These are phyloP conservation scores for Elanus axillaris DNA, from an alignment of 2,113 vertebrate species.

Conservation along the genomic window DNA sequence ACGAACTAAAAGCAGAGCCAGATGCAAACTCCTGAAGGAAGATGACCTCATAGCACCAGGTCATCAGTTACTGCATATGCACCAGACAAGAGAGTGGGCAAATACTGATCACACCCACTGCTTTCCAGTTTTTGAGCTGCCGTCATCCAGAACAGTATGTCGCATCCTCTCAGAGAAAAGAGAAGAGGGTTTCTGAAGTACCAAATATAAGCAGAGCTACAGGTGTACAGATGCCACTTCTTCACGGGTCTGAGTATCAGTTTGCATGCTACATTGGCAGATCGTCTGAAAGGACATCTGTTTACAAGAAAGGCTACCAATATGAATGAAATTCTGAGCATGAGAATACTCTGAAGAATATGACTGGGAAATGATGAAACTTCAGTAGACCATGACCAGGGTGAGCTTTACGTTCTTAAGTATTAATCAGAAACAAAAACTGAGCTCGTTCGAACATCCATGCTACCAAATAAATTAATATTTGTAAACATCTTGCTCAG, in stretches of 20 bases:
- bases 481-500: conserved; percentile 32
- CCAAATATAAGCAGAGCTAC: background rate
- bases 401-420: background rate
- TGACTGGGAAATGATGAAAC: background rate
- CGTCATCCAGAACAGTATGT: background rate
- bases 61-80: background rate
- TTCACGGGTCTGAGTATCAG: background rate
- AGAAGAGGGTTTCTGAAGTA: background rate
- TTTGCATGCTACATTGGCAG: background rate
- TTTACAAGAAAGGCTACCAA: background rate
- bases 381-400: background rate
- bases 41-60: background rate
- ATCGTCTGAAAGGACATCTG: background rate
- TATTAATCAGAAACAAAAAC: background rate
- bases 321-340: background rate
- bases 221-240: background rate
- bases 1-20: background rate
- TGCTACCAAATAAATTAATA: conserved; percentile 22
- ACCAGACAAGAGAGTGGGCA: background rate
- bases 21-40: background rate
- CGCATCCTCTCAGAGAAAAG: background rate
- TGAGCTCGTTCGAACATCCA: background rate
- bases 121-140: background rate
- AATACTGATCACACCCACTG: background rate
- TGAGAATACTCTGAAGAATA: background rate